Evolutionary conservation across 2,888 invertebrate genomes (phyloP), one percentile per base, ranked within the genome.

Genomic region (Athripsodes cinereus): DNA sequence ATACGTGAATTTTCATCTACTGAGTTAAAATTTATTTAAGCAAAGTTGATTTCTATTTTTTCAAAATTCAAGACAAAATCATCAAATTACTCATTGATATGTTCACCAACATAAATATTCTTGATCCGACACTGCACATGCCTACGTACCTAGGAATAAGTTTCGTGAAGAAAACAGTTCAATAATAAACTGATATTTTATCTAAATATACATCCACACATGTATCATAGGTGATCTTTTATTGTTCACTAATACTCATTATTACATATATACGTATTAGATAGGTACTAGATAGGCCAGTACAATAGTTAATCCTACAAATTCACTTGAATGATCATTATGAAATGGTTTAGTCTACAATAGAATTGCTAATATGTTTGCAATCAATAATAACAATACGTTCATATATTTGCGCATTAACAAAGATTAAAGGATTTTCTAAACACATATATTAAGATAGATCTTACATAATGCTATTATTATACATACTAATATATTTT

Each of bases 281-380:
- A 10, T 26, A 26, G 5, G 3, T 26, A 26, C 26, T 26, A 3
- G n/a, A n/a, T n/a, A 31, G 11, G 8, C 31, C 6, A 31, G 13
- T 13, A 40, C 40, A 55, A 50, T 55, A n/a, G 20, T 35, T 22
- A 22, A 46, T 53, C 44, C 46, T 22, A 22, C 22, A 50, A 50
- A 50, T 26, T 50, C 26, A 50, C 50, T 50, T 22, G n/a, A 26
- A 26, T 26, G 26, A 50, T 22, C 50, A 40, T 8, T 40, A 40
- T 40, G 40, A 40, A 40, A 40, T 40, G 40, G 40, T 40, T 40
- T 40, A 2, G n/a, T 40, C 13, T 16, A 40, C 40, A 40, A 40
- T n/a, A 40, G 40, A 40, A 40, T 40, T 8, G n/a, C 40, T 40
- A 40, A 40, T 40, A 40, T 40, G 40, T 40, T 40, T 40, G n/a